phyloP scores from a whole-genome alignment of 1,140 invertebrate genomes.

The Sarcophaga bullata region DNA sequence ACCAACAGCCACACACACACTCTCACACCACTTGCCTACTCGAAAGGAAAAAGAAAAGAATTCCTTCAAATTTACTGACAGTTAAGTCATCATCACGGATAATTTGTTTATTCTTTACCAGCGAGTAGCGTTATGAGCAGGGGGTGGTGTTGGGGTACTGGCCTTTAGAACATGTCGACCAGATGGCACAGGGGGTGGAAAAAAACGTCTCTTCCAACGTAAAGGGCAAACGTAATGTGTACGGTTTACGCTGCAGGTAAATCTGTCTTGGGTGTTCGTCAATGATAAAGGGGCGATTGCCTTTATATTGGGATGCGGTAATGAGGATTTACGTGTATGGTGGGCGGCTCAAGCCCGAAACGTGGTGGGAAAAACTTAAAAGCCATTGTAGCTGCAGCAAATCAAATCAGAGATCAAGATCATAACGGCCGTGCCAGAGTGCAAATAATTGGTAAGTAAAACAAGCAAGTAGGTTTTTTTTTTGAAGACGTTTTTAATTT shows the following conservation, averaged over 20 bases:
- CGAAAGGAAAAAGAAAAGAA: too few relatives aligned
- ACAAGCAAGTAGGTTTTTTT: not conserved
- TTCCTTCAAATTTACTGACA: not conserved
- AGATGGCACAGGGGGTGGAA: slow-evolving; percentile 77
- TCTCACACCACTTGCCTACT: too few relatives aligned
- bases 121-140: slow-evolving; percentile 80
- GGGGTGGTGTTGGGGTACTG: slow-evolving; percentile 85
- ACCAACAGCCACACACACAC: too few relatives aligned
- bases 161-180: slow-evolving; percentile 86
- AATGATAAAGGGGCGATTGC: slow-evolving; percentile 91
- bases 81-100: not conserved
- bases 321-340: slow-evolving; percentile 83
- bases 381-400: slow-evolving; percentile 80
- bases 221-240: slow-evolving; percentile 88
- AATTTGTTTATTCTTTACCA: slow-evolving; percentile 53
- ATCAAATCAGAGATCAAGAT: slow-evolving; percentile 85
- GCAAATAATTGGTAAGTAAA: slow-evolving; percentile 75
- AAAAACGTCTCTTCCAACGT: slow-evolving; percentile 86
- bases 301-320: slow-evolving; percentile 89
- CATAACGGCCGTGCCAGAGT: slow-evolving; percentile 81
- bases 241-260: slow-evolving; percentile 83
- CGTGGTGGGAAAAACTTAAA: slow-evolving; percentile 82
- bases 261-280: slow-evolving; percentile 77
- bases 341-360: slow-evolving; percentile 74
- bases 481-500: slow-evolving; percentile 18